Percentiles rank a stretch among this genome's conserved stretches.
These are phyloP conservation scores for Drosophila meridiana DNA, from an alignment of 2,888 invertebrate species.

Conservation along the genomic window DNA sequence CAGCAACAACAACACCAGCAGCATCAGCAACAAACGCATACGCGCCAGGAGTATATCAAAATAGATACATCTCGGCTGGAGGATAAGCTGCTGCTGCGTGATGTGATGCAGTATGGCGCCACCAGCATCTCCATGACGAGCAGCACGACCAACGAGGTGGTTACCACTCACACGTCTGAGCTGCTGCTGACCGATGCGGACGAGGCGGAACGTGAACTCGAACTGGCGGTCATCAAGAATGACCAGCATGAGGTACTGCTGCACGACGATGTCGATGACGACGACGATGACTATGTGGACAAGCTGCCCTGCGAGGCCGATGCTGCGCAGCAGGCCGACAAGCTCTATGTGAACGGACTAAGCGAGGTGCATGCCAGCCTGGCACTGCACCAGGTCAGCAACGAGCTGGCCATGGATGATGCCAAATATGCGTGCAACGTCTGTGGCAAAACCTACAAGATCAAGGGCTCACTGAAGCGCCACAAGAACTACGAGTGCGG, in stretches of 20 bases:
- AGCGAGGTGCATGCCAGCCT: slow-evolving; percentile 47
- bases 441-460: slow-evolving; percentile 93
- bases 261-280: slow-evolving; percentile 35
- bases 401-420: slow-evolving; percentile 55
- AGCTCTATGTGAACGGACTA: slow-evolving; percentile 58
- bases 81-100: slow-evolving; percentile 79
- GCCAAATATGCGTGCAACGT: slow-evolving; percentile 87
- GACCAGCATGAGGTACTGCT: slow-evolving; percentile 53
- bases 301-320: slow-evolving; percentile 45
- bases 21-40: slow-evolving; percentile 44
- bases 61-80: slow-evolving; percentile 80
- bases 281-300: slow-evolving; percentile 60
- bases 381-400: slow-evolving; percentile 53
- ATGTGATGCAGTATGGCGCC: slow-evolving; percentile 81
- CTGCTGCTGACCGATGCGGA: slow-evolving; percentile 63
- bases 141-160: slow-evolving; percentile 42
- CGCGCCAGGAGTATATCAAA: slow-evolving; percentile 77
- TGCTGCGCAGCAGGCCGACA: slow-evolving; percentile 41
- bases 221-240: slow-evolving; percentile 60
- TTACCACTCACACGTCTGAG: slow-evolving; percentile 55
- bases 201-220: slow-evolving; percentile 67
- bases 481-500: slow-evolving; percentile 91
- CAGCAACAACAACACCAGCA: slow-evolving; percentile 53
- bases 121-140: slow-evolving; percentile 64
- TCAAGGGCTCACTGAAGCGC: slow-evolving; percentile 91